Evolutionary conservation across 2,888 invertebrate species (phyloP), one percentile per base, ranked within the genome.

Genomic region (Pyralis farinalis): DNA sequence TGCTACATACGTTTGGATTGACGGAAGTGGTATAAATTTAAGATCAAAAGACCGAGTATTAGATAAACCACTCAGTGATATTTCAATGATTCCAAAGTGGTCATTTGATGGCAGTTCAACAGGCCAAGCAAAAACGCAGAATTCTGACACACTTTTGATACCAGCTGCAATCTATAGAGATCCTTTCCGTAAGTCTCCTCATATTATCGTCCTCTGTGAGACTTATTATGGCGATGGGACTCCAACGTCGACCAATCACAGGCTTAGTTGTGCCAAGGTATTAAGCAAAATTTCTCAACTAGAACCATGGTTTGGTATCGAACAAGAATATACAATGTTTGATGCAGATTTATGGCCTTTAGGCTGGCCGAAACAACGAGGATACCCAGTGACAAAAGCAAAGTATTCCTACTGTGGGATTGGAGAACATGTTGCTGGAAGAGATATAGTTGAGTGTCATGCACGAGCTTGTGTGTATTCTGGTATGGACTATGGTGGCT

Each of bases 91-190:
- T 11, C 97, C 97, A 0, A 88, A 93, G 41, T 98, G 97, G 97
- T 95, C 96, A 53, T 98, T 95, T 67, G 97, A 98, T 79, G 97
- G 97, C 44, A 97, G 96, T 71, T 97, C 97, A n/a, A 96, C 96
- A 3, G 95, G 94, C 47, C 97, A 97, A 83, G 95, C 97, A 0
- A 92, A 94, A 63, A 70, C 78, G 7, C 93, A 95, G 3, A 94
- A 97, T 71, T 96, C 97, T 7, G 98, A 99, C 71, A 95, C 96
- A 34, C 94, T 94, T 75, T 89, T 98, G 20, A 91, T 94, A 62
- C 98, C 98, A 1, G 94, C 95, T 5, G 97, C 97, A 33, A 91
- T 98, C 53, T 98, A 95, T 84, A 93, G 91, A 54, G 98, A 98
- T 78, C 98, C 98, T 1, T 97, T 98, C 90, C 92, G 95, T 8